Percentiles rank a stretch among this genome's conserved stretches.
Evolutionary conservation across 2,797 vertebrate species (phyloP).

Genomic region (Anableps anableps): DNA sequence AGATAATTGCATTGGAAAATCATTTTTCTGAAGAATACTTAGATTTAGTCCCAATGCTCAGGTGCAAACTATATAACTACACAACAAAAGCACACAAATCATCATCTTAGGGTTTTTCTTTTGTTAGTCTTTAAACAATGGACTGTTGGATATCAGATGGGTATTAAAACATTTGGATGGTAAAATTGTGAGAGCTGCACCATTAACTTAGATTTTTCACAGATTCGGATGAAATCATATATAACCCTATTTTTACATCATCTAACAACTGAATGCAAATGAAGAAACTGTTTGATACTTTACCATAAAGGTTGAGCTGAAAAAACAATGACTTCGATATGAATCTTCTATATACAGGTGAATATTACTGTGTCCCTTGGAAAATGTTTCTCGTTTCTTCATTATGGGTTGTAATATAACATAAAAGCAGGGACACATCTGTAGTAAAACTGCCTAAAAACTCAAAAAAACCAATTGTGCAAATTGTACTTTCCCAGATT

Average conservation of each 20-base stretch:
- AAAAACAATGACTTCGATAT: neutral
- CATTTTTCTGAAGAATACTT: slow-evolving; percentile 23
- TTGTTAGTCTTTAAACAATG: neutral
- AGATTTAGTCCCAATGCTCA: slow-evolving; percentile 6
- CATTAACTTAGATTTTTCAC: neutral
- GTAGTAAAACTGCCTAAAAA: neutral
- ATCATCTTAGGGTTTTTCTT: neutral
- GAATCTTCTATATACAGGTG: neutral
- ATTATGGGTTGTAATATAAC: neutral
- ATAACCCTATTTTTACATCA: neutral
- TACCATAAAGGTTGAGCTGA: neutral
- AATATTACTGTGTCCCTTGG: neutral
- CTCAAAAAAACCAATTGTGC: neutral
- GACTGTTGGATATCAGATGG: neutral
- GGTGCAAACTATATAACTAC: slow-evolving; percentile 18
- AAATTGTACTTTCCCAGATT: neutral
- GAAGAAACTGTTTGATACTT: neutral
- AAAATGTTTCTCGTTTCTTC: neutral
- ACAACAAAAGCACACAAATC: slow-evolving; percentile 21
- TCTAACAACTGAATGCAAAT: neutral
- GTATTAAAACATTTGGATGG: neutral
- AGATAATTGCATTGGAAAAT: slow-evolving; percentile 34
- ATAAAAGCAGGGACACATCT: neutral
- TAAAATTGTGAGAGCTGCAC: slow-evolving; percentile 2
- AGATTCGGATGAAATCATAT: neutral